phyloP scores from a whole-genome alignment of 2,797 vertebrate genomes.

The Malurus leucopterus region DNA sequence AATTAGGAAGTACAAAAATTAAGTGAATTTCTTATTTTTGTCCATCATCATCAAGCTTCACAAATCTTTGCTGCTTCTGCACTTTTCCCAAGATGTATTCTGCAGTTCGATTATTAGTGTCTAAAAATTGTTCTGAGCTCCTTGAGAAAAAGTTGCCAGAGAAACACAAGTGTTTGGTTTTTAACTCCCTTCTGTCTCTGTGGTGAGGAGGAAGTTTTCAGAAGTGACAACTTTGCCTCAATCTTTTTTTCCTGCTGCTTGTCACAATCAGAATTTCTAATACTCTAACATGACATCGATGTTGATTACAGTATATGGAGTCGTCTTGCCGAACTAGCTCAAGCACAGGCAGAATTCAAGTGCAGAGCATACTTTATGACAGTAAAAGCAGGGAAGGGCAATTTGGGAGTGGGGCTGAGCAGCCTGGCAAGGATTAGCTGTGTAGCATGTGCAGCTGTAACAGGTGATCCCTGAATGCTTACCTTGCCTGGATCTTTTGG shows the following conservation, averaged over 20 bases:
- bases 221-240: neutral
- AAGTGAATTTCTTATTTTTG: neutral
- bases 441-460: neutral
- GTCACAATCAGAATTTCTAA: neutral
- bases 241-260: neutral
- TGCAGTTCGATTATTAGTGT: neutral
- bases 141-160: neutral
- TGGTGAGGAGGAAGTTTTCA: neutral
- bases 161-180: neutral
- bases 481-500: neutral
- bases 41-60: neutral
- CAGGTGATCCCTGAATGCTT: neutral
- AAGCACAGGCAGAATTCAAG: neutral
- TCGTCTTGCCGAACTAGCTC: neutral
- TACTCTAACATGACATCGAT: neutral
- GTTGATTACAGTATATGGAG: neutral
- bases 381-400: neutral
- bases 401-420: neutral
- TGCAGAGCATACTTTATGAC: neutral
- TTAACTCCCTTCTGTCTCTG: neutral
- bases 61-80: neutral
- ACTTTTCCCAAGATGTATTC: neutral
- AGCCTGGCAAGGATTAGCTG: neutral
- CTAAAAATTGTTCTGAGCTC: neutral
- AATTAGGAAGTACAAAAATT: neutral